Percentiles rank a stretch among this genome's conserved stretches.
Conservation (phyloP, 1,140 invertebrate genomes). For the Atta cephalotes region DNA sequence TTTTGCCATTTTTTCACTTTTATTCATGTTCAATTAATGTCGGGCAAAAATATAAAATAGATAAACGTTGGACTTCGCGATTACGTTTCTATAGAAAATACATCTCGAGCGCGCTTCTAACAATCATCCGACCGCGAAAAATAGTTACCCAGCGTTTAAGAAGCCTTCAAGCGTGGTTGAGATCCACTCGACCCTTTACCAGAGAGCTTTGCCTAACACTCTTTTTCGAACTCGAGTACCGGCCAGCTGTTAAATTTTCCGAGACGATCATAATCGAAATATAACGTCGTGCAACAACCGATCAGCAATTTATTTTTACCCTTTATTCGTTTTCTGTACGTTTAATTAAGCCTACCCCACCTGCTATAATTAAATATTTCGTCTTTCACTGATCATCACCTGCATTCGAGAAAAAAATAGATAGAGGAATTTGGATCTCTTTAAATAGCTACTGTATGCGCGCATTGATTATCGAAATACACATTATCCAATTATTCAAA, state of each 20-base stretch:
- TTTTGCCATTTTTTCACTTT: not conserved
- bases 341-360: not conserved
- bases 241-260: constrained; percentile 7
- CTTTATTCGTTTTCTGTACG: not conserved
- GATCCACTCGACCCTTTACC: constrained; percentile 49
- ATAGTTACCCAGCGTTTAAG: constrained; percentile 44
- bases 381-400: not conserved
- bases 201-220: constrained; percentile 22
- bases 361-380: not conserved
- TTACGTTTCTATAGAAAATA: constrained; percentile 34
- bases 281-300: not conserved
- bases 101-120: not conserved
- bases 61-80: not conserved
- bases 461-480: not conserved
- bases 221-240: constrained; percentile 4
- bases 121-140: constrained; percentile 35
- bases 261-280: constrained; percentile 30
- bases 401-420: not conserved
- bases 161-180: constrained; percentile 27
- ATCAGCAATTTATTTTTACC: constrained; percentile 9
- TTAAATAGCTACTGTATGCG: not conserved
- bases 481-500: not conserved
- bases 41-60: not conserved
- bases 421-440: not conserved
- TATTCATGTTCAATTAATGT: not conserved